These are phyloP conservation scores for Altica lythri DNA, from an alignment of 2,888 invertebrate species.

Conservation along the genomic window DNA sequence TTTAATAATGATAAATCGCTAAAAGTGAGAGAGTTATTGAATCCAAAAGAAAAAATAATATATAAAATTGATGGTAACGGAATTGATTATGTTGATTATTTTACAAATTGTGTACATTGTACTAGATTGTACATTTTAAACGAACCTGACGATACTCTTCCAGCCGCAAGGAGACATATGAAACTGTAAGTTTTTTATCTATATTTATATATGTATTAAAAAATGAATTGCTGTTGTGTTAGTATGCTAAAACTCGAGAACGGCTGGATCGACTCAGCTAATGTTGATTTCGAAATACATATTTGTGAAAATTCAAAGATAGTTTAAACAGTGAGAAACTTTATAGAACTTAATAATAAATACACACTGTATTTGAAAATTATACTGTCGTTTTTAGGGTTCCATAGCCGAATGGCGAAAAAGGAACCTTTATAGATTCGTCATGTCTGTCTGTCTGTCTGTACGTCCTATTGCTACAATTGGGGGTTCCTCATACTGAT, in stretches of 20 bases:
- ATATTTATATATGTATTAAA: too few species aligned
- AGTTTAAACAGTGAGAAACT: not conserved
- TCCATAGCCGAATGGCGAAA: too few species aligned
- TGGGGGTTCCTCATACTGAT: too few species aligned
- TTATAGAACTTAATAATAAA: not conserved
- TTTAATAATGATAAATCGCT: conserved; percentile 74
- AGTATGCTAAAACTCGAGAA: too few species aligned
- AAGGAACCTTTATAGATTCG: too few species aligned
- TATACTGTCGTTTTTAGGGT: too few species aligned
- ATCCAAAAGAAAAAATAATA: conserved; percentile 66
- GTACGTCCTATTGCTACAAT: too few species aligned
- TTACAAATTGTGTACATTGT: conserved; percentile 80
- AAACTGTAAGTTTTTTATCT: conserved; percentile 65
- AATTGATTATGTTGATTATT: conserved; percentile 78
- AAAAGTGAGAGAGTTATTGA: conserved; percentile 64
- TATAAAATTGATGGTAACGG: conserved; percentile 75
- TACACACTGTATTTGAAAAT: not conserved
- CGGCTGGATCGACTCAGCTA: too few species aligned
- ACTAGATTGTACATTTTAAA: conserved; percentile 82
- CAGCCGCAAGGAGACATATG: conserved; percentile 80
- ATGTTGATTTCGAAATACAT: not conserved
- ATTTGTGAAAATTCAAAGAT: not conserved
- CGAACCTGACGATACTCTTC: conserved; percentile 79
- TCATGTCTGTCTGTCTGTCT: too few species aligned
- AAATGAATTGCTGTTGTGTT: too few species aligned